Conservation (phyloP, 2,888 invertebrate genomes). For the Adineta ricciae region DNA sequence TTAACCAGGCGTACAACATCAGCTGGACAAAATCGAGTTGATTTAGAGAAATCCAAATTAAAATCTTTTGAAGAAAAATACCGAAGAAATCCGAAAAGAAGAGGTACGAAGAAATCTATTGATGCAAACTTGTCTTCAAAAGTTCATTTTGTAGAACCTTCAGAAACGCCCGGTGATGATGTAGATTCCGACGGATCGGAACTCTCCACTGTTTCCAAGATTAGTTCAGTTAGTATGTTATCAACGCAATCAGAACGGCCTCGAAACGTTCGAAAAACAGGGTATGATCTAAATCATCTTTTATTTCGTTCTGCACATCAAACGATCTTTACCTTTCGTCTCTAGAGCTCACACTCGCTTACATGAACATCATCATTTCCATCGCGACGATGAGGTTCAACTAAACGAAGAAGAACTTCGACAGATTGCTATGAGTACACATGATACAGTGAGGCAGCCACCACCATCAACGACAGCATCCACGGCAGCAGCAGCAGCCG, state of each 20-base stretch:
- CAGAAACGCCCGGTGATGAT: not conserved
- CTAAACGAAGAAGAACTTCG: conserved; percentile 17
- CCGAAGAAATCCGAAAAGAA: not conserved
- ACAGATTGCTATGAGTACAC: not conserved
- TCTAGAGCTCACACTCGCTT: not conserved
- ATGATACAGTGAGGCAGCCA: not conserved
- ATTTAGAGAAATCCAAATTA: not conserved
- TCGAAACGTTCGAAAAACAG: not conserved
- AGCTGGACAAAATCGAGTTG: not conserved
- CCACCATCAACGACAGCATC: no score
- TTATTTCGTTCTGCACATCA: not conserved
- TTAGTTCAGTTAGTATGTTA: not conserved
- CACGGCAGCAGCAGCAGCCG: not conserved
- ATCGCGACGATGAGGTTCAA: not conserved
- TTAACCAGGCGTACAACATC: not conserved
- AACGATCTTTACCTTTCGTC: not conserved
- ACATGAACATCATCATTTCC: not conserved
- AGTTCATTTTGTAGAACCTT: not conserved
- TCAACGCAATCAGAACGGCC: conserved; percentile 1
- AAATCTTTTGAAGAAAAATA: conserved; percentile 10
- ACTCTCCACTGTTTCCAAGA: not conserved
- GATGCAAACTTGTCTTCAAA: not conserved
- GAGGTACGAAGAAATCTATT: not conserved
- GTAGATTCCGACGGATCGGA: conserved; percentile 24
- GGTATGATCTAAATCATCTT: not conserved